These are phyloP conservation scores for Bostrychus sinensis DNA, from an alignment of 2,113 vertebrate genomes.

Conservation along the genomic window DNA sequence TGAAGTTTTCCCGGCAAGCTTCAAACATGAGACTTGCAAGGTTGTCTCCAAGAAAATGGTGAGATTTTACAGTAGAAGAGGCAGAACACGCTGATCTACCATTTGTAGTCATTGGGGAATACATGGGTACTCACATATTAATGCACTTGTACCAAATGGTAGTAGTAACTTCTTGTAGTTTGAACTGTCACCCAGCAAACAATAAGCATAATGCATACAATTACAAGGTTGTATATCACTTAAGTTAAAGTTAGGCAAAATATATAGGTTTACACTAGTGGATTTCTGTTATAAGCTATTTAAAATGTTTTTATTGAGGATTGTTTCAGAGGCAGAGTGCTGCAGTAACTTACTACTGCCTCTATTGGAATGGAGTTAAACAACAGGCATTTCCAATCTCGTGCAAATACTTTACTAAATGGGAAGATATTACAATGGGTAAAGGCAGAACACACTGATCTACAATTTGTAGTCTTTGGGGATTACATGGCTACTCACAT, in stretches of 20 bases:
- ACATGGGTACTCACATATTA: constrained; percentile 34
- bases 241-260: too few relatives aligned
- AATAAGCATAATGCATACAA: too few relatives aligned
- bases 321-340: too few relatives aligned
- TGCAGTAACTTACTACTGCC: background rate
- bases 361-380: background rate
- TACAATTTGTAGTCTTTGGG: constrained; percentile 60
- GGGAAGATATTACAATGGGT: background rate
- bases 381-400: background rate
- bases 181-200: too few relatives aligned
- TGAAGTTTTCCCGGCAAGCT: constrained; percentile 38
- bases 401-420: too few relatives aligned
- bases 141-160: constrained; percentile 11
- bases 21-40: constrained; percentile 43
- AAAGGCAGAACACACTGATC: constrained; percentile 19
- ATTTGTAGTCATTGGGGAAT: constrained; percentile 56
- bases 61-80: too few relatives aligned
- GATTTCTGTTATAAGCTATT: too few relatives aligned
- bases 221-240: too few relatives aligned
- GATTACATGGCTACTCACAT: constrained; percentile 31
- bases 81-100: too few relatives aligned
- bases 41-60: constrained; percentile 30
- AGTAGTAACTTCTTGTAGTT: background rate
- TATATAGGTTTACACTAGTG: too few relatives aligned
- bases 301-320: too few relatives aligned